Base-by-base conservation (phyloP, 2,797 vertebrate species). In the Pangasius djambal region DNA sequence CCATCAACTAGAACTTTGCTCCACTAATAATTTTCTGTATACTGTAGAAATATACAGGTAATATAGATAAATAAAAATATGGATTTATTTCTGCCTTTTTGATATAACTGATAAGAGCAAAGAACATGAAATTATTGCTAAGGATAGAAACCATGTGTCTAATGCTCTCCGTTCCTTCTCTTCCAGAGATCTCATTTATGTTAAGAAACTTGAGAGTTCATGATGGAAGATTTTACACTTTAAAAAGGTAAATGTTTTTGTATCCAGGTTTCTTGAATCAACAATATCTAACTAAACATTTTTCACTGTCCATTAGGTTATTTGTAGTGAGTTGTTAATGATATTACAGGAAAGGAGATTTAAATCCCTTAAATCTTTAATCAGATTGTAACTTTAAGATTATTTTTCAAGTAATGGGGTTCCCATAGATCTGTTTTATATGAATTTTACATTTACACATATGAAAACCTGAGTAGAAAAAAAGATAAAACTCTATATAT, bases 211-310 rank as follows among this genome's bases (percentile, higher is more conserved):
- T n/a, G n/a, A n/a, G 40, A 67, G 63, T 67, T 84, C 3, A 31
- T 67, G 40, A 83, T 63, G 81, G 63, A 67, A 48, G 1, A 4
- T 10, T 50, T 69, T n/a, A 69, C 16, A 84, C 61, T 69, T 48
- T 28, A 84, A 20, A 50, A 69, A 84, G 63, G 83, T 67, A 50
- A 65, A 40, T 15, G 57, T 83, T 83, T 83, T 37, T 34, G 34
- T 37, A 59, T 82, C 0, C 31, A 9, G 55, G 55, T 25, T 77
- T n/a, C 25, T 77, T 77, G 22, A 75, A 75, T 28, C 10, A 75
- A 18, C 10, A 48, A 28, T 28, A 50, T n/a, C 22, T 40, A 52
- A 10, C 50, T 52, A 52, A 52, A 52, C 10, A 52, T 52, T 40
- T 40, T 40, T 40, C 40, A 52, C 50, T 52, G 12, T 52, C 1